phyloP scores from a whole-genome alignment of 2,888 invertebrate species.

The Eumacrocentrus americanus region DNA sequence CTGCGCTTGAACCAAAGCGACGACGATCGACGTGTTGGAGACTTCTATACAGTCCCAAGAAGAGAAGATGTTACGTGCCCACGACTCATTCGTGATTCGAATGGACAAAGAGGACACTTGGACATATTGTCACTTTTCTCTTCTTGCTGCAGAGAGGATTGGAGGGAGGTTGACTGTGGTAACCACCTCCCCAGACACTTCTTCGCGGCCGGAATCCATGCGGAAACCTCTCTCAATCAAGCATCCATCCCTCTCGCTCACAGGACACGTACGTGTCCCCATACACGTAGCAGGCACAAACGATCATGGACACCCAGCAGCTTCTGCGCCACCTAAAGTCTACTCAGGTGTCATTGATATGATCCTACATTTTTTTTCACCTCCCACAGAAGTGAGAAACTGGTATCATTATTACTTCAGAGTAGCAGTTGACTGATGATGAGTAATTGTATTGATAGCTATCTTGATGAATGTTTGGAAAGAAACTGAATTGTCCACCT shows the following conservation, averaged over 20 bases:
- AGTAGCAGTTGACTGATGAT: no score
- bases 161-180: neutral
- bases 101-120: conserved; percentile 29
- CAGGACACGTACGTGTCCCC: conserved; percentile 56
- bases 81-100: conserved; percentile 48
- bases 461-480: no score
- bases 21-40: conserved; percentile 31
- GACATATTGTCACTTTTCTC: conserved; percentile 1
- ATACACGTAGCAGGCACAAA: conserved; percentile 47
- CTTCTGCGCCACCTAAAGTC: conserved; percentile 18
- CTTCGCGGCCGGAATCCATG: no score
- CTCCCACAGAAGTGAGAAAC: neutral
- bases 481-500: no score
- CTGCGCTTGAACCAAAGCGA: conserved; percentile 35
- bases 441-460: no score
- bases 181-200: conserved; percentile 1
- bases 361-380: neutral
- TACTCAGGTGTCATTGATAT: neutral
- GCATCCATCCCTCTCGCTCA: conserved; percentile 43
- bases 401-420: no score
- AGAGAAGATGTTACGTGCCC: conserved; percentile 61
- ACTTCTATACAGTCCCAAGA: conserved; percentile 50
- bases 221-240: conserved; percentile 17
- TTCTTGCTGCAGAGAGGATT: neutral
- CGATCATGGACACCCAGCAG: conserved; percentile 27